Percentiles rank a stretch among this genome's conserved stretches.
Evolutionary conservation across 2,888 invertebrate species (phyloP).

Genomic region (Callosobruchus maculatus): DNA sequence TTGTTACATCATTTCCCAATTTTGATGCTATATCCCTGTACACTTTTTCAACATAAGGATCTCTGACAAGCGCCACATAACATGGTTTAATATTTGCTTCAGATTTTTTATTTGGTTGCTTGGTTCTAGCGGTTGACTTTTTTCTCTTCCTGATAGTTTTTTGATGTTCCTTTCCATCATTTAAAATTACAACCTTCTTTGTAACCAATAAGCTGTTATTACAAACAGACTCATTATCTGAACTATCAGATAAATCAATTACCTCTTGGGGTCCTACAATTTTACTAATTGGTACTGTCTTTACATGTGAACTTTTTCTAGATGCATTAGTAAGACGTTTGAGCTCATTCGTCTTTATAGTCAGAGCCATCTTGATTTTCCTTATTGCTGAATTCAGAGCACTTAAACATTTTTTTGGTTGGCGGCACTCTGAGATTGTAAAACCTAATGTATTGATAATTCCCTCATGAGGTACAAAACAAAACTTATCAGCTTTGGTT

Average conservation of each 20-base stretch:
- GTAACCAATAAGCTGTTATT: constrained; percentile 17
- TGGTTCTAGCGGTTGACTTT: neutral
- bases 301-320: neutral
- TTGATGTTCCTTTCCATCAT: constrained; percentile 1
- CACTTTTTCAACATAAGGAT: constrained; percentile 8
- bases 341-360: neutral
- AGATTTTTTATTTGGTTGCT: neutral
- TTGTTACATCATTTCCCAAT: neutral
- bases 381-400: neutral
- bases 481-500: neutral
- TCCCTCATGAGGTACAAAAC: neutral
- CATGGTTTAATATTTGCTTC: constrained; percentile 14
- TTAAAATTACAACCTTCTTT: constrained; percentile 22
- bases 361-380: neutral
- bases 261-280: constrained; percentile 1
- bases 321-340: neutral
- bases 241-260: neutral
- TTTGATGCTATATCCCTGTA: neutral
- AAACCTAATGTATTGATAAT: constrained; percentile 1
- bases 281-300: constrained; percentile 7
- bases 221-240: neutral
- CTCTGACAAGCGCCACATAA: constrained; percentile 12
- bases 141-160: constrained; percentile 1
- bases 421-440: neutral
- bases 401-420: neutral